A percentile compares a stretch with the other conserved stretches of the same genome.
These are phyloP conservation scores for Nymphalis c-album DNA, from an alignment of 2,888 invertebrate species.

Conservation along the genomic window DNA sequence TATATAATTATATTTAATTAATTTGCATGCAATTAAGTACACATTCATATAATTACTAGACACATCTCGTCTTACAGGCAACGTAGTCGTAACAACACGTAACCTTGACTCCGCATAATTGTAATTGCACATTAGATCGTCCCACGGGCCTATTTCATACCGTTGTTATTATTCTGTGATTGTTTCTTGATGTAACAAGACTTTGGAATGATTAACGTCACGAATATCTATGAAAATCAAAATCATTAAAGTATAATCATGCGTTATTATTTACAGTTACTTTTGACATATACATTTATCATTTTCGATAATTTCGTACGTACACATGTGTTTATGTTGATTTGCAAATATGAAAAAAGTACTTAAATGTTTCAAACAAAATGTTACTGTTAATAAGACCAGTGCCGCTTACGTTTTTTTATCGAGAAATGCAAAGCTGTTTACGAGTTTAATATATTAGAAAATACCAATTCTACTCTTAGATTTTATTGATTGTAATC, in stretches of 20 bases:
- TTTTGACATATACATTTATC: no score
- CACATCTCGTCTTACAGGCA: background rate
- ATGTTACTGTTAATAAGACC: no score
- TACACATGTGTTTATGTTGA: no score
- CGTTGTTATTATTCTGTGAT: constrained; percentile 39
- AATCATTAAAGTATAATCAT: constrained; percentile 11
- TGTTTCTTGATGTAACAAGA: constrained; percentile 36
- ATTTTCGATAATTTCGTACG: no score
- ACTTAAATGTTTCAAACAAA: no score
- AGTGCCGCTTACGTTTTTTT: no score
- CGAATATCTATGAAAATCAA: constrained; percentile 33
- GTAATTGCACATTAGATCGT: constrained; percentile 55
- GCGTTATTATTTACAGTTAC: no score
- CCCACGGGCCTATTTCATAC: constrained; percentile 56
- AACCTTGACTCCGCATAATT: constrained; percentile 60
- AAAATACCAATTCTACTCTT: background rate
- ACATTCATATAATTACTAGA: background rate
- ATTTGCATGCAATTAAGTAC: background rate
- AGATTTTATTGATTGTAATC: background rate
- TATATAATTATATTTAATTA: background rate
- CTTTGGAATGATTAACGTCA: constrained; percentile 35
- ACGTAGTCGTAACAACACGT: constrained; percentile 38
- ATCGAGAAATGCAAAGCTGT: no score
- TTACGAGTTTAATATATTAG: no score
- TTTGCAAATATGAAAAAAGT: no score